These are phyloP conservation scores for Caenorhabditis japonica DNA, from an alignment of 2,888 invertebrate genomes.

Conservation along the genomic window DNA sequence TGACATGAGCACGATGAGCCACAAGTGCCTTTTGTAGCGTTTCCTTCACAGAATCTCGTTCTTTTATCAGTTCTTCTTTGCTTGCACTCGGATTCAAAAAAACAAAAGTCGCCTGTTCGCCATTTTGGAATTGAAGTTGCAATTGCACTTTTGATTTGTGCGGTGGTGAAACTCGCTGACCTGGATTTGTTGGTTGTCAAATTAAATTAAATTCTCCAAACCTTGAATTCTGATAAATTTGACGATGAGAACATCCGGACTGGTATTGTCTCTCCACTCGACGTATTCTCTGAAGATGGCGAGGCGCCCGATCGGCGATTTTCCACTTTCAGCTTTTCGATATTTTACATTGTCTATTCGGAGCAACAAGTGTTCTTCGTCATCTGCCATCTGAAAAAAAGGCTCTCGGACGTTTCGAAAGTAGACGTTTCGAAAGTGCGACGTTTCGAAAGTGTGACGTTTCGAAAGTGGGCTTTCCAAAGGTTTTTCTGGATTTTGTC, in stretches of 20 bases:
- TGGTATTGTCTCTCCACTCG: conserved; percentile 70
- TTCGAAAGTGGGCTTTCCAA: no score
- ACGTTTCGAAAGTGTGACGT: no score
- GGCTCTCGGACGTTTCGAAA: no score
- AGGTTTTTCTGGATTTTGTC: no score
- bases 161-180: conserved; percentile 93
- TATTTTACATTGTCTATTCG: conserved; percentile 72
- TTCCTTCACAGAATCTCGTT: conserved; percentile 93
- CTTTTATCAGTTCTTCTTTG: conserved; percentile 86
- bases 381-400: conserved; percentile 36
- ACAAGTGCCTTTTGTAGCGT: conserved; percentile 90
- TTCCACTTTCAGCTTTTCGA: conserved; percentile 69
- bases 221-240: conserved; percentile 71
- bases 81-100: conserved; percentile 89
- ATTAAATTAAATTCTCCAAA: conserved; percentile 15
- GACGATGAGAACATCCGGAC: conserved; percentile 59
- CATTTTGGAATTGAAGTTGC: conserved; percentile 94
- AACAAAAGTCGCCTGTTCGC: conserved; percentile 87
- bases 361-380: conserved; percentile 48
- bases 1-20: conserved; percentile 63
- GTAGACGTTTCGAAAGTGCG: no score
- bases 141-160: conserved; percentile 98
- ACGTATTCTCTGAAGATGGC: conserved; percentile 66
- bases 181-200: conserved; percentile 80
- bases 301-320: conserved; percentile 71